Evolutionary conservation across 2,797 vertebrate species (phyloP).

Genomic region (Eremophila alpestris): DNA sequence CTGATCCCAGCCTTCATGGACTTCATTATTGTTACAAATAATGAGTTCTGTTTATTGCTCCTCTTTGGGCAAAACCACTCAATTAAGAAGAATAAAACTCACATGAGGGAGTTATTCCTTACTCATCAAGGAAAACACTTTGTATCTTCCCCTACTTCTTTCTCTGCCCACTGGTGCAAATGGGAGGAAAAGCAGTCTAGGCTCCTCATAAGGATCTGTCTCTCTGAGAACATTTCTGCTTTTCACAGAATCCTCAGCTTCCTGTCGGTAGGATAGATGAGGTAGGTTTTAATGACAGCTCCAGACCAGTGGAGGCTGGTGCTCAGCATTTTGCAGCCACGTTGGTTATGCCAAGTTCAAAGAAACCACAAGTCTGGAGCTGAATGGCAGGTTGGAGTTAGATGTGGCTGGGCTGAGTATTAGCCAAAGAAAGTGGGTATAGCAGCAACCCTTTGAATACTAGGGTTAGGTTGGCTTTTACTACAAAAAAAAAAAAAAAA

Average conservation of each 20-base stretch:
- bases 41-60: not conserved
- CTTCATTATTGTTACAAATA: not conserved
- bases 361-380: not conserved
- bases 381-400: not conserved
- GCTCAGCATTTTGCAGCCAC: not conserved
- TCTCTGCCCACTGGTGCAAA: not conserved
- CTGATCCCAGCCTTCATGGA: not conserved
- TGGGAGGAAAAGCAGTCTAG: not conserved
- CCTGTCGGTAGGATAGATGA: not conserved
- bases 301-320: not conserved
- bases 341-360: not conserved
- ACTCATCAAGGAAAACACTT: not conserved
- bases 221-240: not conserved
- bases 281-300: constrained; percentile 36
- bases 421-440: constrained; percentile 15
- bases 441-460: not conserved
- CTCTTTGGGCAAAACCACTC: not conserved
- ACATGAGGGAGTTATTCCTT: not conserved
- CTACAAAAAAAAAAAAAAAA: not conserved
- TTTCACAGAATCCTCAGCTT: constrained; percentile 9
- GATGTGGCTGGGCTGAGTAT: not conserved
- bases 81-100: not conserved
- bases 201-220: not conserved
- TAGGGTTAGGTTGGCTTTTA: not conserved
- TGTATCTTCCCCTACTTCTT: not conserved